Evolutionary conservation across 2,113 vertebrate species (phyloP).

Genomic region (Brachypteracias leptosomus): DNA sequence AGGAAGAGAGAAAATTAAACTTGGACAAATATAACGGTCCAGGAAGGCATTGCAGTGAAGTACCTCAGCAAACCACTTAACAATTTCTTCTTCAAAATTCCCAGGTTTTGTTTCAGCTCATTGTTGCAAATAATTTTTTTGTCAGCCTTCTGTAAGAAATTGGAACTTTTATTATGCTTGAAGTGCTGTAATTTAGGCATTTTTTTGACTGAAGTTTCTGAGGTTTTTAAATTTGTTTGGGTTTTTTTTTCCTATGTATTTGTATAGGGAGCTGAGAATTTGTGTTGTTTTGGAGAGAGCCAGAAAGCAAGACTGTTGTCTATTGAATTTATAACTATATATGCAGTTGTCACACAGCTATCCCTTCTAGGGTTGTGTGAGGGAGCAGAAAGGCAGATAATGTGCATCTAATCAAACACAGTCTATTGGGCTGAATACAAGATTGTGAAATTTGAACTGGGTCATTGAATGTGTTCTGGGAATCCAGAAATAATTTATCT

Average conservation of each 20-base stretch:
- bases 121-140: background rate
- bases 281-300: background rate
- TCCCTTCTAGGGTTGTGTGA: background rate
- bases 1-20: background rate
- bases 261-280: background rate
- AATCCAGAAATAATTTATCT: constrained; percentile 51
- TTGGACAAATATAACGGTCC: background rate
- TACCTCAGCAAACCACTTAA: background rate
- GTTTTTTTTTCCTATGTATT: background rate
- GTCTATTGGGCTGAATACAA: constrained; percentile 26
- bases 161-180: background rate
- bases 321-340: background rate
- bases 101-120: background rate
- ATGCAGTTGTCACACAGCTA: background rate
- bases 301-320: background rate
- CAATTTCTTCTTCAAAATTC: background rate
- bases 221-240: background rate
- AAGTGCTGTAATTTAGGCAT: background rate
- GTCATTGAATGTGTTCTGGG: constrained; percentile 23
- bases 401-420: constrained; percentile 58
- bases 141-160: background rate
- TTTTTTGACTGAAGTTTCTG: background rate
- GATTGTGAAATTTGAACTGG: constrained; percentile 61
- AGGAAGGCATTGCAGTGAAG: background rate
- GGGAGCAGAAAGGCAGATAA: constrained; percentile 29